phyloP scores from a whole-genome alignment of 2,888 invertebrate genomes.

The Urechis unicinctus region DNA sequence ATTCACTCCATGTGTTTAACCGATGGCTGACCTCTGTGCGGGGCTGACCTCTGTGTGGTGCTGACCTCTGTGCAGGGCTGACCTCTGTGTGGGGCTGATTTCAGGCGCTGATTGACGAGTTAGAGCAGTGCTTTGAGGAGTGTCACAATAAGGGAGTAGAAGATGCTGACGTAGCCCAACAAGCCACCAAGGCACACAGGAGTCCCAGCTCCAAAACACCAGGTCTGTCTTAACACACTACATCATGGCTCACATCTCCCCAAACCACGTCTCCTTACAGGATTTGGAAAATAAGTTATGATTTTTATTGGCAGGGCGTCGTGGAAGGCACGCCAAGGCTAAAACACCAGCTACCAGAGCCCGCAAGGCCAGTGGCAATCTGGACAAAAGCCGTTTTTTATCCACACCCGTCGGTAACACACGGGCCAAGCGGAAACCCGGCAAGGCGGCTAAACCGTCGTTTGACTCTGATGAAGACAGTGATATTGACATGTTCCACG shows the following conservation, averaged over 20 bases:
- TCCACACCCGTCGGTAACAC: background rate
- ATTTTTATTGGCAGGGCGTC: no score
- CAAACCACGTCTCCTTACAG: background rate
- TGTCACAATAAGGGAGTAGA: slow-evolving; percentile 52
- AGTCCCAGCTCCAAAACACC: slow-evolving; percentile 11
- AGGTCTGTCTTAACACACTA: no score
- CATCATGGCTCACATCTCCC: background rate
- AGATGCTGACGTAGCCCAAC: slow-evolving; percentile 34
- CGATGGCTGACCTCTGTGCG: no score
- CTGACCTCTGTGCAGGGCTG: background rate
- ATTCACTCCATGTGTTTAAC: no score
- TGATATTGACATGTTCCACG: slow-evolving; percentile 16
- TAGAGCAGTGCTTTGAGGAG: slow-evolving; percentile 64
- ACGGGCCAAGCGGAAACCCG: background rate
- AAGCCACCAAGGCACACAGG: slow-evolving; percentile 28
- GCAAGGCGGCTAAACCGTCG: background rate
- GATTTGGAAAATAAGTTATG: no score
- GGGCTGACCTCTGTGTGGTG: background rate
- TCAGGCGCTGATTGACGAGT: slow-evolving; percentile 59
- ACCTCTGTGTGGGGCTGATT: background rate
- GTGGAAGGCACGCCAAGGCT: slow-evolving; percentile 1
- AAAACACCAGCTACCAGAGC: background rate
- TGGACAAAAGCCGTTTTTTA: no score
- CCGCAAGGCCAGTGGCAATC: background rate
- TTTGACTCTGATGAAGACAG: slow-evolving; percentile 32